Conservation (phyloP, 2,888 invertebrate species). For the Hesperia comma region DNA sequence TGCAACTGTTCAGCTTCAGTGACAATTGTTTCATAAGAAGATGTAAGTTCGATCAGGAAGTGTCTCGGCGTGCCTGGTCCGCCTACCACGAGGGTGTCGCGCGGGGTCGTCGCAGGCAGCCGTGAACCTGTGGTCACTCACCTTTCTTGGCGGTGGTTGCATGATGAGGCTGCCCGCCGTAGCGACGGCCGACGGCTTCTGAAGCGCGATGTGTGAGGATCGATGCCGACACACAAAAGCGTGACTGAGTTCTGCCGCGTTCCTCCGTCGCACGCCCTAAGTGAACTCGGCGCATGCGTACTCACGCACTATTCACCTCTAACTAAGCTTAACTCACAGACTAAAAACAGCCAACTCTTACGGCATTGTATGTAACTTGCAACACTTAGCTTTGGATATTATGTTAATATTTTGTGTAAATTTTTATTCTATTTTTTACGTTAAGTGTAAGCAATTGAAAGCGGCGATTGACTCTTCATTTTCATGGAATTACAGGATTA, state of each 20-base stretch:
- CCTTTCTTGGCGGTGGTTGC: conserved; percentile 95
- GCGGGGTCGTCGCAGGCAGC: conserved; percentile 21
- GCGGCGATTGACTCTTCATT: no score
- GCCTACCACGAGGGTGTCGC: not conserved
- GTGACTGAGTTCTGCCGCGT: conserved; percentile 60
- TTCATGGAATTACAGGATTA: no score
- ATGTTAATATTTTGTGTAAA: no score
- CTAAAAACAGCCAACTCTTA: conserved; percentile 34
- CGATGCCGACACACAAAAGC: conserved; percentile 61
- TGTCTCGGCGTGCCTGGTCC: not conserved
- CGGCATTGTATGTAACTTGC: conserved; percentile 18
- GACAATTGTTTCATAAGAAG: conserved; percentile 23
- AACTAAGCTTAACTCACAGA: conserved; percentile 43
- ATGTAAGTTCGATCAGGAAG: conserved; percentile 9
- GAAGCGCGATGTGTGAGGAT: conserved; percentile 47
- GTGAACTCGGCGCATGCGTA: conserved; percentile 47
- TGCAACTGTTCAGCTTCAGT: conserved; percentile 18
- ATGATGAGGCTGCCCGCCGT: conserved; percentile 75
- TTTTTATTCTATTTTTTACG: not conserved
- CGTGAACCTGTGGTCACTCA: conserved; percentile 68
- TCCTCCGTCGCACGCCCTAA: conserved; percentile 51
- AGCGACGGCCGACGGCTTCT: conserved; percentile 45
- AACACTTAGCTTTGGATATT: no score
- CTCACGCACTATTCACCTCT: conserved; percentile 39
- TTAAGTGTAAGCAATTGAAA: no score